A percentile compares a stretch with the other conserved stretches of the same genome.
phyloP scores from a whole-genome alignment of 2,888 invertebrate genomes.

The Clitarchus hookeri region DNA sequence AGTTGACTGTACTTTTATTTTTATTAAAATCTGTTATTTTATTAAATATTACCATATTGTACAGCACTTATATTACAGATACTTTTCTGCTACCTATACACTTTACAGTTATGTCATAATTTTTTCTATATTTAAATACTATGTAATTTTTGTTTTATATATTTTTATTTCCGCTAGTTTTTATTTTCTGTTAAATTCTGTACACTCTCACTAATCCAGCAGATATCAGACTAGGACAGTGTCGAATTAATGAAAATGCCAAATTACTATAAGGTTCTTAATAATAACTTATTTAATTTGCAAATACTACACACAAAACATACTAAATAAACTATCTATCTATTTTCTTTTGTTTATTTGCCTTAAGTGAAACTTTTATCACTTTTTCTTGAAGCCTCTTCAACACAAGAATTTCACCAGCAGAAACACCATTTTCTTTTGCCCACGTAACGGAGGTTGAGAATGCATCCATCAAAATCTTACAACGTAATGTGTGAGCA shows the following conservation, averaged over 20 bases:
- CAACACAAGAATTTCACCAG: conserved; percentile 15
- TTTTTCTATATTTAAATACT: too few species aligned
- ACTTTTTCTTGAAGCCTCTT: conserved; percentile 21
- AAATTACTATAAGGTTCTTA: background rate
- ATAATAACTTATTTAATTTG: background rate
- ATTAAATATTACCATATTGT: too few species aligned
- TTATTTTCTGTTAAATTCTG: too few species aligned
- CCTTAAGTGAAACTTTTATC: background rate
- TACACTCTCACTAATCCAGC: background rate
- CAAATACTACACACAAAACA: background rate
- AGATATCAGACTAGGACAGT: conserved; percentile 1
- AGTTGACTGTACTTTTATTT: too few species aligned
- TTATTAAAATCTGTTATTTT: too few species aligned
- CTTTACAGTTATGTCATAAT: too few species aligned
- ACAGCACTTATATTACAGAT: too few species aligned
- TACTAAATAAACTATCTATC: background rate
- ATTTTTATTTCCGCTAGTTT: too few species aligned
- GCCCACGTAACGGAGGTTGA: background rate
- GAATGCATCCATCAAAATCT: conserved; percentile 17
- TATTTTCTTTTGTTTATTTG: too few species aligned
- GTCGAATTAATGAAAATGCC: background rate
- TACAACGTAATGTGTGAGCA: conserved; percentile 3
- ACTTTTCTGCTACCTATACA: too few species aligned
- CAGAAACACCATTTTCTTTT: conserved; percentile 16
- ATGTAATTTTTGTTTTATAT: too few species aligned